These are phyloP conservation scores for Piaya cayana DNA, from an alignment of 2,113 vertebrate genomes.

Conservation along the genomic window DNA sequence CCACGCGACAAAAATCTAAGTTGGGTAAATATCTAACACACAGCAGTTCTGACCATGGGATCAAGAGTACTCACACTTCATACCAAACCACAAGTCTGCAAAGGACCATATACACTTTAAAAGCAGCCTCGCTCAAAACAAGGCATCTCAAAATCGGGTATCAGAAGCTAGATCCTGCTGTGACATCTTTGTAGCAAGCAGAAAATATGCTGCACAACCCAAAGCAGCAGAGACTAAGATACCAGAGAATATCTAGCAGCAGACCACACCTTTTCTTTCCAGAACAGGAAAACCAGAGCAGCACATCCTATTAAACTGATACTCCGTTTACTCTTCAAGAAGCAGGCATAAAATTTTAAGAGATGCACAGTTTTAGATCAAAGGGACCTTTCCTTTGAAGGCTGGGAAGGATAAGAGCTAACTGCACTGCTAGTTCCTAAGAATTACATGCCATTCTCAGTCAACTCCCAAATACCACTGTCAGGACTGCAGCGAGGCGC, in stretches of 20 bases:
- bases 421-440: not conserved
- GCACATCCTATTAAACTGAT: not conserved
- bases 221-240: not conserved
- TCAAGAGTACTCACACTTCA: not conserved
- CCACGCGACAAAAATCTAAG: not conserved
- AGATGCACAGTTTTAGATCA: slow-evolving; percentile 1
- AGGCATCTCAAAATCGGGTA: not conserved
- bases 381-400: not conserved
- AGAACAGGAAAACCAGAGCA: not conserved
- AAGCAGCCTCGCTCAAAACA: not conserved
- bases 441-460: not conserved
- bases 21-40: not conserved
- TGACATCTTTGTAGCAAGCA: not conserved
- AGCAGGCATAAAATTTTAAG: not conserved
- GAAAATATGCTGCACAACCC: not conserved
- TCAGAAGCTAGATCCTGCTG: not conserved
- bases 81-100: not conserved
- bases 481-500: not conserved
- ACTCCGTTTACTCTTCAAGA: not conserved
- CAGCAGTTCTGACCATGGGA: not conserved
- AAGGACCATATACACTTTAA: not conserved
- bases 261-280: not conserved
- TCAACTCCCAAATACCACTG: not conserved
- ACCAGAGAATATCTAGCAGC: not conserved
- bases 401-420: not conserved